These are phyloP conservation scores for Bovichtus diacanthus DNA, from an alignment of 2,797 vertebrate genomes.

Conservation along the genomic window DNA sequence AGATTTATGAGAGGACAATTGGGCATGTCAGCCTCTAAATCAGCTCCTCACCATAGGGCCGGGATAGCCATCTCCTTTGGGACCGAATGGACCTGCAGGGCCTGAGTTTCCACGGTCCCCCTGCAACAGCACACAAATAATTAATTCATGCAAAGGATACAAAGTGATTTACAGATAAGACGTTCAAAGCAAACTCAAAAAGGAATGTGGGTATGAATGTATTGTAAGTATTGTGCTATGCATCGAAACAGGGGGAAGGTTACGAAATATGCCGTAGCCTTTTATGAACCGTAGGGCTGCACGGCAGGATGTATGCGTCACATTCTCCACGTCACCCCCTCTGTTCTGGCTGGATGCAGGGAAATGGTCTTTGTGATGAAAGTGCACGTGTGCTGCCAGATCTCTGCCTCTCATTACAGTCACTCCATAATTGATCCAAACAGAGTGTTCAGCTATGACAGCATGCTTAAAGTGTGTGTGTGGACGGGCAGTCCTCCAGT, in stretches of 20 bases:
- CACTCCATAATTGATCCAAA: constrained; percentile 20
- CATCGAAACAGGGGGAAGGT: constrained; percentile 8
- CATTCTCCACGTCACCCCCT: not conserved
- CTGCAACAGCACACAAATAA: constrained; percentile 71
- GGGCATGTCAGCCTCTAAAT: not conserved
- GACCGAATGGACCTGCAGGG: constrained; percentile 86
- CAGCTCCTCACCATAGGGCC: constrained; percentile 86
- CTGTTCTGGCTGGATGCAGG: not conserved
- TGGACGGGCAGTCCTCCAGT: not conserved
- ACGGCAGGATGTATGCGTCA: not conserved
- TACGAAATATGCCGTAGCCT: constrained; percentile 3
- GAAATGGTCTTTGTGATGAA: not conserved
- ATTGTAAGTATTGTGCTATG: not conserved
- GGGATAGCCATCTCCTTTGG: constrained; percentile 91
- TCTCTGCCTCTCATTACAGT: constrained; percentile 4
- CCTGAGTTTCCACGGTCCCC: constrained; percentile 89
- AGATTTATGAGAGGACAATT: constrained; percentile 32
- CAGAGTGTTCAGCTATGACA: not conserved
- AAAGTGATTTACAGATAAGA: constrained; percentile 23
- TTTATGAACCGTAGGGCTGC: not conserved
- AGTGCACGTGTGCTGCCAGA: constrained; percentile 1
- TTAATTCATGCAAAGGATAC: constrained; percentile 24
- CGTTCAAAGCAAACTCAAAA: constrained; percentile 16
- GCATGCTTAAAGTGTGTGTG: not conserved
- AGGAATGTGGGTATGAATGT: constrained; percentile 34